Conservation (phyloP, 2,888 invertebrate species). For the Quadroppia sp. region DNA sequence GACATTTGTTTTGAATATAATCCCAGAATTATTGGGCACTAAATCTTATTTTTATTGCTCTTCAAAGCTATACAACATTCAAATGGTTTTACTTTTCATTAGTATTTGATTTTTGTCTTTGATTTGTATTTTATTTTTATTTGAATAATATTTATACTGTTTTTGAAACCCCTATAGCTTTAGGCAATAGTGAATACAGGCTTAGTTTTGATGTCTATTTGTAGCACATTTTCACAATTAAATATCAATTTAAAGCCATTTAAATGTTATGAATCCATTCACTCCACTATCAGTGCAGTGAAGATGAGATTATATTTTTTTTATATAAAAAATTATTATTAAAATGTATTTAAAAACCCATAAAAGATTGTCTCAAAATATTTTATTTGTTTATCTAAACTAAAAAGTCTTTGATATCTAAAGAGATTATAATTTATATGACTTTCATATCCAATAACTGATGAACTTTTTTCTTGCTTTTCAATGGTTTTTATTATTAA, state of each 20-base stretch:
- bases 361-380: too few relatives aligned
- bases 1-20: neutral
- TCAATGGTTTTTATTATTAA: neutral
- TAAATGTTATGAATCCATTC: neutral
- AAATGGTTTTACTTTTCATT: neutral
- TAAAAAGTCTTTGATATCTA: too few relatives aligned
- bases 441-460: neutral
- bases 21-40: neutral
- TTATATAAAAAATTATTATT: too few relatives aligned
- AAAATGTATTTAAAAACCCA: too few relatives aligned
- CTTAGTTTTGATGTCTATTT: neutral
- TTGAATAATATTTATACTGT: too few relatives aligned
- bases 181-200: too few relatives aligned
- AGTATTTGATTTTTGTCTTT: neutral
- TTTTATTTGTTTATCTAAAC: too few relatives aligned
- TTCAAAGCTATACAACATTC: neutral
- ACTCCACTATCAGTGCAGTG: neutral
- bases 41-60: neutral
- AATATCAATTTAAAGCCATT: neutral
- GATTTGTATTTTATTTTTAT: neutral
- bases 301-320: too few relatives aligned
- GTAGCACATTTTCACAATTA: neutral
- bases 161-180: too few relatives aligned
- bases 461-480: neutral
- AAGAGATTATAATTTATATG: too few relatives aligned